These are phyloP conservation scores for Rutilus rutilus DNA, from an alignment of 2,113 vertebrate genomes.

Conservation along the genomic window DNA sequence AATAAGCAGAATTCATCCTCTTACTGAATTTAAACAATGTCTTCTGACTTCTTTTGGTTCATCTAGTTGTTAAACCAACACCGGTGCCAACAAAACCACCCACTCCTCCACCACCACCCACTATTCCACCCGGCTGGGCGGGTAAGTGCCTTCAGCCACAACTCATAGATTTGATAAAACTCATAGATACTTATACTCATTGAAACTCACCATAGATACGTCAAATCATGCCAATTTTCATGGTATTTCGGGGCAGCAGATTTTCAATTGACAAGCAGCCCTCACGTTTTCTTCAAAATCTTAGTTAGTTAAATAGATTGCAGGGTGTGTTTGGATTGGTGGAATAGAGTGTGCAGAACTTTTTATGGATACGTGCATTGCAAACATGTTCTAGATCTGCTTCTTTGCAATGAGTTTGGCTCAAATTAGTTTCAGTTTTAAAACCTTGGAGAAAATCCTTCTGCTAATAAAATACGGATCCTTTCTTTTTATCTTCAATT, in stretches of 20 bases:
- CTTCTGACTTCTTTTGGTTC: conserved; percentile 23
- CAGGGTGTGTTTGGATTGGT: neutral
- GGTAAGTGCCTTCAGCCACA: conserved; percentile 73
- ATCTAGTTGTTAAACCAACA: conserved; percentile 85
- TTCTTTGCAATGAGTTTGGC: neutral
- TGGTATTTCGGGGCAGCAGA: neutral
- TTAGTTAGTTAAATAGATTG: conserved; percentile 14
- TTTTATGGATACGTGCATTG: neutral
- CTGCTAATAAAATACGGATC: conserved; percentile 20
- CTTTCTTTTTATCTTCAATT: conserved; percentile 18
- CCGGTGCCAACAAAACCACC: conserved; percentile 87
- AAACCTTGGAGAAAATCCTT: neutral
- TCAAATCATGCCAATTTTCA: neutral
- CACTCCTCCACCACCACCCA: conserved; percentile 90
- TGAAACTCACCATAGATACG: neutral
- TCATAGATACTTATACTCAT: no score
- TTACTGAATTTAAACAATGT: neutral
- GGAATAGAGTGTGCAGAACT: neutral
- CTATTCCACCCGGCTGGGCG: conserved; percentile 91
- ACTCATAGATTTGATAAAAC: neutral
- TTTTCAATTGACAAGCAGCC: neutral
- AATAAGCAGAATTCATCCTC: neutral
- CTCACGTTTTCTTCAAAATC: neutral
- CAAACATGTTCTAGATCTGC: conserved; percentile 4
- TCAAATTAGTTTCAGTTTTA: conserved; percentile 29